Percentiles rank a stretch among this genome's conserved stretches.
phyloP scores from a whole-genome alignment of 2,113 vertebrate genomes.

The Anolis carolinensis region DNA sequence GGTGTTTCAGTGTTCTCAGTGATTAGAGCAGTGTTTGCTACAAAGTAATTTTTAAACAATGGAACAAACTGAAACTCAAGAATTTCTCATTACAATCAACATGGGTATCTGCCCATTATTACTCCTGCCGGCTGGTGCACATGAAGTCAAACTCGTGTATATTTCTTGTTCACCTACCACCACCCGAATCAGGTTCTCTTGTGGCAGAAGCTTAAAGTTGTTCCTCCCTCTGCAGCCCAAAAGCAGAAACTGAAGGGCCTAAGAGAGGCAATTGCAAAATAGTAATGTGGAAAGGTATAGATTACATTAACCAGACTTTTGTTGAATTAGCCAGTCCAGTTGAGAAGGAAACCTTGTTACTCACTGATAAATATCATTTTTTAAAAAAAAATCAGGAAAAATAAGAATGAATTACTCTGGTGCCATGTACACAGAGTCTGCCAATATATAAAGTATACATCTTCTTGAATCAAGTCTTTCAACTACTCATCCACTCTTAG shows the following conservation, averaged over 20 bases:
- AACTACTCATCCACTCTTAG: background rate
- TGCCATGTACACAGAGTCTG: background rate
- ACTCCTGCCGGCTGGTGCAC: background rate
- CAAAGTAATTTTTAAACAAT: background rate
- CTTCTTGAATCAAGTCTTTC: background rate
- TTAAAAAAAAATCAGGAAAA: constrained; percentile 1
- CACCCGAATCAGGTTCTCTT: background rate
- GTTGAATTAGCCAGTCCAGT: background rate
- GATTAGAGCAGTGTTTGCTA: background rate
- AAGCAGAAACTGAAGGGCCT: constrained; percentile 27
- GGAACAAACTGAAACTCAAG: background rate
- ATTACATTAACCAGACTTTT: background rate
- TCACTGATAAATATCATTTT: constrained; percentile 1
- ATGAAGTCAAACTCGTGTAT: background rate
- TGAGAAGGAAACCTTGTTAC: constrained; percentile 1
- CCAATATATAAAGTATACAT: background rate
- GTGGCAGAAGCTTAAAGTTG: constrained; percentile 18
- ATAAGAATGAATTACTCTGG: background rate
- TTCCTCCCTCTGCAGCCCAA: constrained; percentile 18
- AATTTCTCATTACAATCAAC: background rate
- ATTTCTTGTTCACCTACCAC: constrained; percentile 23
- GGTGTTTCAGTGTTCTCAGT: background rate
- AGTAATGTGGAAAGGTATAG: background rate
- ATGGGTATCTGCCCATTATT: background rate
- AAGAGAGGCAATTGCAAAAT: constrained; percentile 28